Base-by-base conservation (phyloP, 2,797 vertebrate genomes). In the Mormyrops boulengeri region DNA sequence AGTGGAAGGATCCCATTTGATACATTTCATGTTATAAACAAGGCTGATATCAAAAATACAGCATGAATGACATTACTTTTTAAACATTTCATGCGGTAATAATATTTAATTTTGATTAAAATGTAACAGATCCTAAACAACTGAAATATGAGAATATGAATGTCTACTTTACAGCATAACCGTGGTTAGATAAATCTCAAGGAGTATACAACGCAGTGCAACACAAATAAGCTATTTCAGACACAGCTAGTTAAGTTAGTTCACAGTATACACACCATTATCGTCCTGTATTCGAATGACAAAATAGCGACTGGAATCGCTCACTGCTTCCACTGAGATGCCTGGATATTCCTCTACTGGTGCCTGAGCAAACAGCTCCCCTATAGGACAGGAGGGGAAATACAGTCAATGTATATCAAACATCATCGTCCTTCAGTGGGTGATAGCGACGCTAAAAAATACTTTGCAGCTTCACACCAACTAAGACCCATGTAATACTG, bases 261-360 rank as follows among this genome's bases (percentile, higher is more conserved):
- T 49, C 80, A 89, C 89, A 12, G 0, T 84, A 34, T 85, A 85
- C 95, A 92, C 92, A 99, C 98, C 98, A 12, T 95, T 98, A 49
- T 97, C 98, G 91, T 99, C 97, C 91, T 99, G 97, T 95, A 99
- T 98, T 91, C 97, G 96, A 90, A 98, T 96, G 19, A 98, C 98
- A 89, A 99, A 99, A 92, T 99, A 99, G 0, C 98, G 97, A 88
- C 98, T 99, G 90, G 98, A 99, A 94, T 99, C 98, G 0, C 97
- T 96, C 93, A 99, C 98, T 0, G 97, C 98, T 92, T 99, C 98
- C 93, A 99, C 93, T 0, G 97, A 92, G 34, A 97, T 95, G 0
- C 97, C 97, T 4, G 98, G 98, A 88, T 97, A 98, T 1, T 98
- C 97, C 30, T 96, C 96, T 2, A 99, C 94, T 0, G 98, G 98